Evolutionary conservation across 1,140 invertebrate genomes (phyloP).

Genomic region (Cyclargus thomasi): DNA sequence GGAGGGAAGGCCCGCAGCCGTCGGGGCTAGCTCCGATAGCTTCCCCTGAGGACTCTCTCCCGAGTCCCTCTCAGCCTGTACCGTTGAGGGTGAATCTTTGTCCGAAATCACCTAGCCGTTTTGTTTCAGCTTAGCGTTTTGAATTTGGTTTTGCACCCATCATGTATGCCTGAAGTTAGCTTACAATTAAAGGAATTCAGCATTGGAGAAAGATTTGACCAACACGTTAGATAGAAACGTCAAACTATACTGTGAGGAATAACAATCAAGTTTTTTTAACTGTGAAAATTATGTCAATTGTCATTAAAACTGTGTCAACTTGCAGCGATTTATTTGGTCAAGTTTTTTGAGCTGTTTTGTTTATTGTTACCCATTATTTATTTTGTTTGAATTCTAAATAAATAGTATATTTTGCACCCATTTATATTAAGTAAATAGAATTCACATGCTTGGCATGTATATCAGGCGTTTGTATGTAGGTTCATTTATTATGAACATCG

Average conservation of each 20-base stretch:
- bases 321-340: constrained; percentile 19
- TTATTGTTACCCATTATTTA: background rate
- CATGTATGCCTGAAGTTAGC: constrained; percentile 23
- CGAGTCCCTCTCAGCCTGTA: constrained; percentile 52
- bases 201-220: constrained; percentile 48
- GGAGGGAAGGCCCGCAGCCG: constrained; percentile 33
- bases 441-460: constrained; percentile 3
- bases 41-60: constrained; percentile 43
- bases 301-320: too few relatives aligned
- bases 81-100: constrained; percentile 66
- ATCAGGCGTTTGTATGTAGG: background rate
- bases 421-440: constrained; percentile 9
- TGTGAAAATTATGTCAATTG: too few relatives aligned
- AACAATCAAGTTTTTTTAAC: too few relatives aligned
- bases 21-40: constrained; percentile 32
- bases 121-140: constrained; percentile 62
- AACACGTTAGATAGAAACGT: constrained; percentile 18
- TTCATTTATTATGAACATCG: background rate
- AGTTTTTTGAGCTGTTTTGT: constrained; percentile 20
- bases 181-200: constrained; percentile 63
- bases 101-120: constrained; percentile 70
- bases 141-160: constrained; percentile 51
- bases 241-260: background rate
- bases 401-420: constrained; percentile 4
- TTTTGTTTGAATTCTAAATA: background rate